Evolutionary conservation across 2,797 vertebrate species (phyloP), one percentile per base, ranked within the genome.

Genomic region (Cichlasoma orientale): DNA sequence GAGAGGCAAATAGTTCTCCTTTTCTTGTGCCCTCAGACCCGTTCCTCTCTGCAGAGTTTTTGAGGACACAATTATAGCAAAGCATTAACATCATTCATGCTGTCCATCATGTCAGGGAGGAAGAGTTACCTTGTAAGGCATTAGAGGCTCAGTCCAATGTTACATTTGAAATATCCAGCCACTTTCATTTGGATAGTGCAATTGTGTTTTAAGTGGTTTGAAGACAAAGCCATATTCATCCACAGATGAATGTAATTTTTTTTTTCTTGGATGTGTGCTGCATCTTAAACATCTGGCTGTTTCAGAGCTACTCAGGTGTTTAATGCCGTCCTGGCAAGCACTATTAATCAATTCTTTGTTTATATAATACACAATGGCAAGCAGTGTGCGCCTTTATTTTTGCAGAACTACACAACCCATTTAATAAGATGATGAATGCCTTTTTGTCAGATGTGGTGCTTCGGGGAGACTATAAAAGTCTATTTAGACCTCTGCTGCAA

Each of bases 361-460:
- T 77, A 53, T 59, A 44, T 76, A 21, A 71, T 72, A 33, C 56
- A 66, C 72, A 33, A 19, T 41, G 50, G 56, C 25, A 55, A 61
- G 70, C 69, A 74, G n/a, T 53, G 14, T 50, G 53, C 56, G 69
- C 53, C 44, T 38, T 33, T 69, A 36, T 16, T 72, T 13, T 9
- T 52, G 73, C 27, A 78, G 52, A 82, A 83, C 56, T n/a, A 53
- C 57, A 82, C 33, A 38, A 63, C 55, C 73, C 61, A 61, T 83
- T 86, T 74, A 76, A 77, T 47, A 25, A 44, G 3, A 16, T 82
- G 80, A 89, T 87, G 69, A 71, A 89, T 86, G 74, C 66, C n/a
- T 56, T 72, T 31, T 41, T 85, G 85, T 80, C 72, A 74, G 68
- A 56, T 18, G 66, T 1, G 54, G 23, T 59, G 80, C 79, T 86